A percentile compares a stretch with the other conserved stretches of the same genome.
phyloP scores from a whole-genome alignment of 2,113 vertebrate species.

The Xiphorhynchus elegans region DNA sequence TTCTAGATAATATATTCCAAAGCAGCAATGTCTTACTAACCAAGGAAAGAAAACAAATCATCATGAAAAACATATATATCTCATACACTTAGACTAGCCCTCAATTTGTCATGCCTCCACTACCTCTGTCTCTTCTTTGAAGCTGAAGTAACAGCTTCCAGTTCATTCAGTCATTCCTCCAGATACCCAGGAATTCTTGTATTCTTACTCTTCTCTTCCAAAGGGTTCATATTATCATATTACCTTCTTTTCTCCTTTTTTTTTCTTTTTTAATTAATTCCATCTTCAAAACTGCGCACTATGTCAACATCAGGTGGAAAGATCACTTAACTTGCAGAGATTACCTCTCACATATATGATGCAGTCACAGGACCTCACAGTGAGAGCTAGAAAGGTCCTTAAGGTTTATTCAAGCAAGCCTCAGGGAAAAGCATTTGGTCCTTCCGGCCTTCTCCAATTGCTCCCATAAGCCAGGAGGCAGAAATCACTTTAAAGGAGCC shows the following conservation, averaged over 20 bases:
- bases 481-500: neutral
- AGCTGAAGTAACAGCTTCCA: neutral
- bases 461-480: neutral
- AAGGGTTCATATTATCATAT: neutral
- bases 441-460: neutral
- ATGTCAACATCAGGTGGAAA: neutral
- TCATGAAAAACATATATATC: neutral
- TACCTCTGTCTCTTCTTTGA: neutral
- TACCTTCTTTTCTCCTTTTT: neutral
- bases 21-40: neutral
- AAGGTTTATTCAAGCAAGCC: neutral
- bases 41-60: neutral
- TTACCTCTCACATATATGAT: neutral
- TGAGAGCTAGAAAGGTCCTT: neutral
- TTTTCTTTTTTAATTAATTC: neutral
- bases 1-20: neutral
- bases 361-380: neutral
- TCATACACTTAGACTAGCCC: neutral
- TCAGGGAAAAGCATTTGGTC: neutral
- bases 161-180: neutral
- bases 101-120: neutral
- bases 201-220: neutral
- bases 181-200: neutral
- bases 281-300: neutral
- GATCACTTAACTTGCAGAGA: neutral